Evolutionary conservation across 2,797 vertebrate genomes (phyloP).

Genomic region (Pseudotriccus pelzelni): DNA sequence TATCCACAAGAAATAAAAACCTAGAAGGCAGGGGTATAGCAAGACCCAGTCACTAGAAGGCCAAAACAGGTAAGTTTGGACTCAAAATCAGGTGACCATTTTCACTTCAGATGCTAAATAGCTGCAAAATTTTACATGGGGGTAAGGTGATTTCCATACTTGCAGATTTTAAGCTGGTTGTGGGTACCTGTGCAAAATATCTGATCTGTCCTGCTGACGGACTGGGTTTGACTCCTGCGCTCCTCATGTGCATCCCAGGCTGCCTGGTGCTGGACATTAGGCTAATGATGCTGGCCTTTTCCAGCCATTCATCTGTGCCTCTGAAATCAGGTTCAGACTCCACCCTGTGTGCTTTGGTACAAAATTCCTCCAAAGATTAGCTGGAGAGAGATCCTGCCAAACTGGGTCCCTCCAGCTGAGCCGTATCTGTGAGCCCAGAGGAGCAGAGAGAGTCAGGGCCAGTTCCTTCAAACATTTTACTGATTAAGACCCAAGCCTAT

Average conservation of each 20-base stretch:
- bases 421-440: slow-evolving; percentile 20
- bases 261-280: background rate
- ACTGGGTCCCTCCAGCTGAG: slow-evolving; percentile 54
- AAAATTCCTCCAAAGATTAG: slow-evolving; percentile 34
- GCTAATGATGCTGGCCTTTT: background rate
- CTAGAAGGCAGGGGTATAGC: background rate
- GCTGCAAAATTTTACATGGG: background rate
- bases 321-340: slow-evolving; percentile 36
- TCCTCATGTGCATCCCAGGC: background rate
- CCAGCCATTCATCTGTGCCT: background rate
- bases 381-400: slow-evolving; percentile 4
- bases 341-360: slow-evolving; percentile 51
- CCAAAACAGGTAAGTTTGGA: background rate
- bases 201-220: background rate
- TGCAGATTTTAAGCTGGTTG: background rate
- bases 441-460: slow-evolving; percentile 6
- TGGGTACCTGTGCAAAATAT: background rate
- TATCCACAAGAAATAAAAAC: background rate
- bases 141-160: background rate
- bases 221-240: background rate
- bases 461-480: slow-evolving; percentile 25
- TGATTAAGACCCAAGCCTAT: background rate
- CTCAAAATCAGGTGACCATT: background rate
- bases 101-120: background rate
- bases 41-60: background rate